A percentile compares a stretch with the other conserved stretches of the same genome.
Conservation (phyloP, 2,113 vertebrate species). For the Microcebus griseorufus region DNA sequence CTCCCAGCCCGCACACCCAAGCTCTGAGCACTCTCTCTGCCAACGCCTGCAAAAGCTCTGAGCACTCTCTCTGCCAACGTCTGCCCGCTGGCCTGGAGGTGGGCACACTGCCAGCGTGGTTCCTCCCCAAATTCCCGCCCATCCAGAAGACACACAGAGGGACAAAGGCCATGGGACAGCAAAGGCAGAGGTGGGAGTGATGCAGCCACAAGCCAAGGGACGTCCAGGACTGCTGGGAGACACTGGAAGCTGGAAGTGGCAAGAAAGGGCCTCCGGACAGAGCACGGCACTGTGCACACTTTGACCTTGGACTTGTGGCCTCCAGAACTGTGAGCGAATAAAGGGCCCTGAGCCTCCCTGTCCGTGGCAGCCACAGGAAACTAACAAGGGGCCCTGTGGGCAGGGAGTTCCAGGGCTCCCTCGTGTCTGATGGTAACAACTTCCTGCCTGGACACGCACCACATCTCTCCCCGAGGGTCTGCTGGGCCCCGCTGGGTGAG, state of each 20-base stretch:
- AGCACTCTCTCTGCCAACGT: no score
- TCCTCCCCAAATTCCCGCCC: neutral
- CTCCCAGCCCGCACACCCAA: accelerated
- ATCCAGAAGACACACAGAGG: neutral
- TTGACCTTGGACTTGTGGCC: neutral
- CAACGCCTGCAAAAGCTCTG: no score
- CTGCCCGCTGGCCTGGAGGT: neutral
- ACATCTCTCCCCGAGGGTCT: neutral
- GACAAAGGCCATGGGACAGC: neutral
- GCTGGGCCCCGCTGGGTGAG: neutral
- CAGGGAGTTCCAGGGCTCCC: neutral
- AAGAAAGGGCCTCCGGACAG: no score
- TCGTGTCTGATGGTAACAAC: accelerated
- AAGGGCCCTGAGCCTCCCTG: neutral
- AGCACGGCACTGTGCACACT: neutral
- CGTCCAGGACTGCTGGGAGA: neutral
- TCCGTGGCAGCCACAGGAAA: neutral
- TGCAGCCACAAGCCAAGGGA: neutral
- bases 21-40: neutral
- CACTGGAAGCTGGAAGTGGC: neutral
- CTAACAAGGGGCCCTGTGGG: neutral
- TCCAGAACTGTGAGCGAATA: neutral
- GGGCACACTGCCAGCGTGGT: neutral
- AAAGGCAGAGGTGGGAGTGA: neutral
- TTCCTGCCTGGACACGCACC: neutral